phyloP scores from a whole-genome alignment of 2,888 invertebrate species.

The Mycalesis mineus region DNA sequence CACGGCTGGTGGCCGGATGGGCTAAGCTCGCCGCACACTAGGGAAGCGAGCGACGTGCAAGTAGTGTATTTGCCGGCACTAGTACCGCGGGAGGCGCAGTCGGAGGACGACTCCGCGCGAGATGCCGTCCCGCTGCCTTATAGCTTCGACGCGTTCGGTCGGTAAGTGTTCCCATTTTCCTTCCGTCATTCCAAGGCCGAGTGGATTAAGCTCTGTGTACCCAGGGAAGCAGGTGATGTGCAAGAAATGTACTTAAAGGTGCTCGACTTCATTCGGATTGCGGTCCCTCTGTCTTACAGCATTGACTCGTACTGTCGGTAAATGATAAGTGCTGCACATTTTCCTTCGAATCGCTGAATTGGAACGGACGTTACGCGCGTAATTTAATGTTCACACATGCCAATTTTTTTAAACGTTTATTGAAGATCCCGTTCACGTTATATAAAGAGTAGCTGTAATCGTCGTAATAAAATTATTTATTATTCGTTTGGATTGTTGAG shows the following conservation, averaged over 20 bases:
- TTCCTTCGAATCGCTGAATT: neutral
- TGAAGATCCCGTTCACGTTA: too few species aligned
- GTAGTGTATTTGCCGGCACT: slow-evolving; percentile 79
- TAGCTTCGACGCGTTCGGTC: slow-evolving; percentile 80
- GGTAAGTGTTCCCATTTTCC: slow-evolving; percentile 49
- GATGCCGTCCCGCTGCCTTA: slow-evolving; percentile 72
- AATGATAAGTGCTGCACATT: neutral
- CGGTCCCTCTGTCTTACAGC: slow-evolving; percentile 73
- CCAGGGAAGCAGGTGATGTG: too few species aligned
- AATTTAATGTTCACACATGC: too few species aligned
- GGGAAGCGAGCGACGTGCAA: slow-evolving; percentile 65
- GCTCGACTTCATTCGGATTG: slow-evolving; percentile 46
- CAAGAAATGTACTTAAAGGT: too few species aligned
- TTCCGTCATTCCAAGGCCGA: too few species aligned
- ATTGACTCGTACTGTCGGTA: slow-evolving; percentile 81
- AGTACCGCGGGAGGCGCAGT: slow-evolving; percentile 65
- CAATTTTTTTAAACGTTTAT: too few species aligned
- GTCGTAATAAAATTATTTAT: too few species aligned
- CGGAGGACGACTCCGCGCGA: slow-evolving; percentile 43
- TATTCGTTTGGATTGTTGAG: too few species aligned
- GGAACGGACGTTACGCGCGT: neutral
- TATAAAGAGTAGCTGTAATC: too few species aligned
- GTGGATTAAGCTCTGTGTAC: too few species aligned
- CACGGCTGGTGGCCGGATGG: slow-evolving; percentile 43
- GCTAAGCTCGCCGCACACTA: neutral